Evolutionary conservation across 2,113 vertebrate species (phyloP), one percentile per base, ranked within the genome.

Genomic region (Nothobranchius kuhntae): DNA sequence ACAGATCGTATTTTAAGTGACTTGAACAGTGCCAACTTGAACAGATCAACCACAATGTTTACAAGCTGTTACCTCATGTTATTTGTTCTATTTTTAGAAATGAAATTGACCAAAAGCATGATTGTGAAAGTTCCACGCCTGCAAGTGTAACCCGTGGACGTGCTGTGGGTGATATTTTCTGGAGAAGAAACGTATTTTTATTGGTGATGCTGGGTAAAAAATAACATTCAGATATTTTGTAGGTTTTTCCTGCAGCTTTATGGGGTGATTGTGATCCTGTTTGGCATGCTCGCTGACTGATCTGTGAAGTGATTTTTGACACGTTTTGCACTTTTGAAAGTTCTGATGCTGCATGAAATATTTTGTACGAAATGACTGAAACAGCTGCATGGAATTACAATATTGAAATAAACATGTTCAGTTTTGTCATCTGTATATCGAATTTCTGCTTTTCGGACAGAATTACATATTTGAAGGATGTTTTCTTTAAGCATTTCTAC

Each of bases 291-390:
- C 68, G 78, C 74, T 85, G 65, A 78, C 76, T 85, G 68, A 80
- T 84, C 71, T 88, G 84, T 88, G 53, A 72, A 66, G 82, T 86
- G 86, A 84, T 44, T 84, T 81, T 89, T 73, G 80, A 86, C 42
- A 79, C 40, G 86, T 92, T 92, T 89, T 90, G 89, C 89, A 93
- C 92, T 93, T 92, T 86, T 78, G 64, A 87, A 87, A 81, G 47
- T 63, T 84, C 73, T 68, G 53, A 93, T 90, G 90, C 89, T 89
- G 92, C 91, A 94, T 93, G 92, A 81, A 80, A 72, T 89, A 86
- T 85, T 93, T 93, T 91, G 91, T 92, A 93, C 77, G 56, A 82
- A 80, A 71, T 82, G 60, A 75, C 82, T 86, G 76, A 89, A 89
- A 87, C 56, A 85, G 86, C 81, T 88, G 84, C 81, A 91, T 91